Conservation (phyloP, 2,797 vertebrate genomes). For the Melanotaenia parkinsoni region DNA sequence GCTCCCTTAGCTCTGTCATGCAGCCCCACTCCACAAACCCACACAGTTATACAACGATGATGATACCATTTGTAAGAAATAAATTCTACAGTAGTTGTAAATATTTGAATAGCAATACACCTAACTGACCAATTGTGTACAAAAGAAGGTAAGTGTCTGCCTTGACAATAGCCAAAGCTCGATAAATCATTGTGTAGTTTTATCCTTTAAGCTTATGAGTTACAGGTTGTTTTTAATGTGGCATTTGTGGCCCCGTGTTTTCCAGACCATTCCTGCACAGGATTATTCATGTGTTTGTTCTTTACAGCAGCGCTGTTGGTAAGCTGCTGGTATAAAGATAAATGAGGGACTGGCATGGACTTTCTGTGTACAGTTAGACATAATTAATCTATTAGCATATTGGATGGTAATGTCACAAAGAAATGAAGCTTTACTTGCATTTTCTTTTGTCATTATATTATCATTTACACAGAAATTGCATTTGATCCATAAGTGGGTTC, state of each 20-base stretch:
- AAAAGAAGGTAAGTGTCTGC: background rate
- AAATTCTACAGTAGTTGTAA: background rate
- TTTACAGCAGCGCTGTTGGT: background rate
- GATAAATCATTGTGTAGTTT: background rate
- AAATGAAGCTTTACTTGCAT: background rate
- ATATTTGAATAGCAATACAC: background rate
- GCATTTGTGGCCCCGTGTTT: constrained; percentile 16
- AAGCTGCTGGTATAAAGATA: background rate
- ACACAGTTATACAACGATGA: background rate
- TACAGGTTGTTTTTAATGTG: background rate
- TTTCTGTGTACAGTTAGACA: background rate
- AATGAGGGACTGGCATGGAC: background rate
- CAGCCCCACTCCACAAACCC: background rate
- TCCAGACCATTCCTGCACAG: constrained; percentile 38
- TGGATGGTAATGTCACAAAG: background rate
- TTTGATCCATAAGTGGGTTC: background rate
- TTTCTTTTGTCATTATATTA: background rate
- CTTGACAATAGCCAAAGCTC: background rate
- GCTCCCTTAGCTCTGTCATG: constrained; percentile 12
- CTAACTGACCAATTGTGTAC: background rate
- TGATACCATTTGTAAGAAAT: background rate
- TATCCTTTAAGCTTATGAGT: background rate
- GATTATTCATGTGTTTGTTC: background rate
- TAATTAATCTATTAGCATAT: background rate
- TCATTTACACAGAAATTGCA: background rate